Evolutionary conservation across 2,888 invertebrate species (phyloP).

Genomic region (Drosophila setosimentum): DNA sequence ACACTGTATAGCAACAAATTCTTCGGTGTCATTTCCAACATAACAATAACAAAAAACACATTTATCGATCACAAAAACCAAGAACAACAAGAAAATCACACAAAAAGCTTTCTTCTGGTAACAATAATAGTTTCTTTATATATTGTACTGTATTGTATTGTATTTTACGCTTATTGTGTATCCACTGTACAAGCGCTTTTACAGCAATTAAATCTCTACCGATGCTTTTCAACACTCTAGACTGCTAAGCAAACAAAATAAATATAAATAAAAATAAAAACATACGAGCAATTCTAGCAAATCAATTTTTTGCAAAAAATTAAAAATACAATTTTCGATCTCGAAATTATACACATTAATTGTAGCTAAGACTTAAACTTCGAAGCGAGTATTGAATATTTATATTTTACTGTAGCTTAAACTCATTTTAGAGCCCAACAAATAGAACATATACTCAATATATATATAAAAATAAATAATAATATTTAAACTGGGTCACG

Average conservation of each 20-base stretch:
- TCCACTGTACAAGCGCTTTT: conserved; percentile 61
- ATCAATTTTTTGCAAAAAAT: conserved; percentile 27
- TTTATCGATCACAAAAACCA: conserved; percentile 15
- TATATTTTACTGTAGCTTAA: conserved; percentile 81
- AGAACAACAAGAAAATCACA: conserved; percentile 19
- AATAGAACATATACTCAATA: conserved; percentile 28
- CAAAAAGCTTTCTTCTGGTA: conserved; percentile 78
- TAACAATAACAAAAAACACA: background rate
- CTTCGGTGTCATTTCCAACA: background rate
- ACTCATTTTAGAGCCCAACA: conserved; percentile 60
- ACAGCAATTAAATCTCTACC: conserved; percentile 68
- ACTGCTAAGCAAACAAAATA: conserved; percentile 70
- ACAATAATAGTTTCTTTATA: conserved; percentile 83
- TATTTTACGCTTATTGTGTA: conserved; percentile 55
- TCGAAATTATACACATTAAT: conserved; percentile 69
- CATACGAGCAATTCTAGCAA: conserved; percentile 57
- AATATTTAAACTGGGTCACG: conserved; percentile 12
- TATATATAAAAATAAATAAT: conserved; percentile 4
- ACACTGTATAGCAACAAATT: background rate
- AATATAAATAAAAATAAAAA: conserved; percentile 44
- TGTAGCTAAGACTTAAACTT: conserved; percentile 77
- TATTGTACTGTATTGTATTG: conserved; percentile 53
- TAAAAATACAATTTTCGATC: conserved; percentile 48
- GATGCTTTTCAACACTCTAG: conserved; percentile 79
- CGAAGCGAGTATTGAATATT: conserved; percentile 71